Percentiles rank a stretch among this genome's conserved stretches.
These are phyloP conservation scores for Alviniconcha marisindica DNA, from an alignment of 1,140 invertebrate genomes.

Conservation along the genomic window DNA sequence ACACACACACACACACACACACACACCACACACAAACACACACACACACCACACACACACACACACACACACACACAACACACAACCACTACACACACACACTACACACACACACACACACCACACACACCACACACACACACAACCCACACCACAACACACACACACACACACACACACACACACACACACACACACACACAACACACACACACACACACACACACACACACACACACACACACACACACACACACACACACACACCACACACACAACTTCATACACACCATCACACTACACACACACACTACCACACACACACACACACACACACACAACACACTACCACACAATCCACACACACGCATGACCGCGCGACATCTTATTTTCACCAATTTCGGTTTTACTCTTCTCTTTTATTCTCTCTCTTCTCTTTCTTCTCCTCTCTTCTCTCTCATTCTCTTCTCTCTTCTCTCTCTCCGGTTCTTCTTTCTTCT, in stretches of 20 bases:
- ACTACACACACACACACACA: not conserved
- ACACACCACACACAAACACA: not conserved
- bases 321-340: constrained; percentile 62
- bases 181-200: too few species aligned
- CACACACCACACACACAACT: constrained; percentile 33
- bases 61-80: too few species aligned
- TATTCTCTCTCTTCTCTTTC: not conserved
- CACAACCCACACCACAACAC: too few species aligned
- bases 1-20: not conserved
- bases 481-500: not conserved
- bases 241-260: not conserved
- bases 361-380: not conserved
- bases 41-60: not conserved
- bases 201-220: too few species aligned
- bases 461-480: not conserved
- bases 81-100: not conserved
- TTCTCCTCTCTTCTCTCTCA: not conserved
- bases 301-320: constrained; percentile 51
- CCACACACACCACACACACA: not conserved
- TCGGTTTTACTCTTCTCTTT: not conserved
- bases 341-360: constrained; percentile 41
- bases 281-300: constrained; percentile 61
- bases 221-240: not conserved
- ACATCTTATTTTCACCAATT: not conserved
- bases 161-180: too few species aligned